A percentile compares a stretch with the other conserved stretches of the same genome.
Conservation (phyloP, 2,888 invertebrate species). For the Graphium colonna region DNA sequence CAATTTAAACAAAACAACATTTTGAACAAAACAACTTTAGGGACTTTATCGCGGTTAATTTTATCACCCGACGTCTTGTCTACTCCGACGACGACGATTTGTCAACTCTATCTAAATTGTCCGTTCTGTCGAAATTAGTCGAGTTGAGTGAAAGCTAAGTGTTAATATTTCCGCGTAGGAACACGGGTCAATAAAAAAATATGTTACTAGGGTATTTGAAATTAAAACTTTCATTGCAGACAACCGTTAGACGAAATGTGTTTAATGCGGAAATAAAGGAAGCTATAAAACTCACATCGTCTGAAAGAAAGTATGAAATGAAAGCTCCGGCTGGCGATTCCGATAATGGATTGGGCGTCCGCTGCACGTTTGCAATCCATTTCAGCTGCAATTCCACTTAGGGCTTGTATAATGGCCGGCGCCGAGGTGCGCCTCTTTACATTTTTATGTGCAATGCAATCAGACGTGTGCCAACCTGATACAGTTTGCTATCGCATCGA, state of each 20-base stretch:
- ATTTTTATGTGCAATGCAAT: slow-evolving; percentile 43
- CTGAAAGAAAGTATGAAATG: slow-evolving; percentile 21
- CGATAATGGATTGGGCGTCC: slow-evolving; percentile 53
- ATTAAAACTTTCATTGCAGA: too few relatives aligned
- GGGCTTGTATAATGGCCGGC: slow-evolving; percentile 41
- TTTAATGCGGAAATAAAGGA: not conserved
- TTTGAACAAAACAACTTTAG: too few relatives aligned
- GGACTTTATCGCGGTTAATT: too few relatives aligned
- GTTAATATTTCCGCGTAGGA: too few relatives aligned
- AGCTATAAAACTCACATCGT: slow-evolving; percentile 15
- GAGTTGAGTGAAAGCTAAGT: too few relatives aligned
- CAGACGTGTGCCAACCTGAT: slow-evolving; percentile 19
- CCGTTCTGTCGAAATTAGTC: too few relatives aligned
- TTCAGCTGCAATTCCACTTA: slow-evolving; percentile 53
- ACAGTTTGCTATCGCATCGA: not conserved
- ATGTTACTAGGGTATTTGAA: too few relatives aligned
- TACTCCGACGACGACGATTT: too few relatives aligned
- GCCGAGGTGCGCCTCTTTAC: slow-evolving; percentile 50
- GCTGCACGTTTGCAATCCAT: slow-evolving; percentile 51
- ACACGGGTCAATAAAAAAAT: too few relatives aligned
- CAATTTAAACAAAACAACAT: too few relatives aligned
- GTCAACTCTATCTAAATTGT: too few relatives aligned
- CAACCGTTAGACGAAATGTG: not conserved
- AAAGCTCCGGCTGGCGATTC: slow-evolving; percentile 22
- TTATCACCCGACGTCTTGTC: too few relatives aligned